Conservation (phyloP, 1,140 invertebrate species). For the Meloidogyne chitwoodi region DNA sequence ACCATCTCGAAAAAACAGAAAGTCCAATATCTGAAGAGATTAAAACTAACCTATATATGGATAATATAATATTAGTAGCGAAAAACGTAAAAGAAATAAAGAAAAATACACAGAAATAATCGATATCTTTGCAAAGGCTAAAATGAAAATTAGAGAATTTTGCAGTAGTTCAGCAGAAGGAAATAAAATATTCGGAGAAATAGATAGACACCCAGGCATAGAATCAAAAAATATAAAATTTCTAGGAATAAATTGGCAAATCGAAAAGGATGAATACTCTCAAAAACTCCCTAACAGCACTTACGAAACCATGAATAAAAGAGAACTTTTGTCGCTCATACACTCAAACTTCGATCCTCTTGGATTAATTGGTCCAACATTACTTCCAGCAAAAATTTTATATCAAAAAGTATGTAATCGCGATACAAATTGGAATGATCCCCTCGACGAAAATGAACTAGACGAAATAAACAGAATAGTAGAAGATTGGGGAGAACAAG, state of each 20-base stretch:
- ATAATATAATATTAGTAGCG: slow-evolving; percentile 7
- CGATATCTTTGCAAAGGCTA: background rate
- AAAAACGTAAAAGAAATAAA: background rate
- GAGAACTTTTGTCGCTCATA: background rate
- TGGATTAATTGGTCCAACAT: background rate
- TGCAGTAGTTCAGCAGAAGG: background rate
- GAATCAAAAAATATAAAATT: background rate
- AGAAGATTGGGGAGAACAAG: background rate
- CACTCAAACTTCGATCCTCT: background rate
- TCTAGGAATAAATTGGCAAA: background rate
- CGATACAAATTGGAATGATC: background rate
- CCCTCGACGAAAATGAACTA: background rate
- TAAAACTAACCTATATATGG: slow-evolving; percentile 12
- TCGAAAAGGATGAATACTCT: background rate
- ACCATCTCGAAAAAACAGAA: slow-evolving; percentile 8
- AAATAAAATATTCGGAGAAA: background rate
- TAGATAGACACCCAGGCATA: background rate
- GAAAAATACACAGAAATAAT: background rate
- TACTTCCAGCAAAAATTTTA: background rate
- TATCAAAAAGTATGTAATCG: background rate
- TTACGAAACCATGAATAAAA: background rate
- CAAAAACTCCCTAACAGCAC: background rate
- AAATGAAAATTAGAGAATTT: slow-evolving; percentile 4
- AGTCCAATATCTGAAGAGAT: background rate
- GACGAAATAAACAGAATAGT: background rate